Base-by-base conservation (phyloP, 30 jellyfish, hydroid and myxozoan genomes). In the Nemopilema nomurai region DNA sequence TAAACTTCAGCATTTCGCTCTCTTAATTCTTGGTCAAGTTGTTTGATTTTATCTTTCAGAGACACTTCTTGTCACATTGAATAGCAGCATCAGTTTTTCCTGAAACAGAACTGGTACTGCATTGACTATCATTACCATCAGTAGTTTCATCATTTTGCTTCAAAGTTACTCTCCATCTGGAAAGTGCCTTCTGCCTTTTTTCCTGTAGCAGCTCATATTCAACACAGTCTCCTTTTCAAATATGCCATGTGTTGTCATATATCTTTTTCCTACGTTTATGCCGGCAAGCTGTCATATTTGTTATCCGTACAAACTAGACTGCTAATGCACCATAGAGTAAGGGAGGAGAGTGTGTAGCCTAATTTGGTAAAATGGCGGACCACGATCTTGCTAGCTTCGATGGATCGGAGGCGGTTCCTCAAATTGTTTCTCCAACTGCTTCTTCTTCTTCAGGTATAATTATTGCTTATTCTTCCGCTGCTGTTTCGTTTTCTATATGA, bases 181-280 rank as follows among this genome's bases (percentile, higher is more conserved):
- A 64, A 23, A 0, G 74, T 64, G 74, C 31, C 74, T 64, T 64
- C 74, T 26, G 23, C 74, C 74, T 64, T 29, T 70, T 29, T 31
- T 70, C 32, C 81, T 29, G 52, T 0, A 20, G 57, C 63, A 27
- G 49, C 57, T 1, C n/a, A 25, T 70, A 31, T 70, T 31, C 57
- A 41, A 41, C 57, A 41, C 57, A 41, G 57, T 41, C 57, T 41
- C 57, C 57, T 41, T 41, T 13, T 41, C 57, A 41, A 41, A 41
- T 41, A 41, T 41, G 57, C 57, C 57, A 41, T 41, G 9, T 41
- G 57, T 41, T 41, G 57, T 41, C 57, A 41, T 41, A 41, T 41
- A 41, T 41, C 57, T 41, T 41, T 41, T 41, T 41, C 57, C 57
- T 41, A 41, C 57, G 57, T 41, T 41, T 41, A 41, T 41, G 57